These are phyloP conservation scores for Xylota segnis DNA, from an alignment of 2,888 invertebrate species.

Conservation along the genomic window DNA sequence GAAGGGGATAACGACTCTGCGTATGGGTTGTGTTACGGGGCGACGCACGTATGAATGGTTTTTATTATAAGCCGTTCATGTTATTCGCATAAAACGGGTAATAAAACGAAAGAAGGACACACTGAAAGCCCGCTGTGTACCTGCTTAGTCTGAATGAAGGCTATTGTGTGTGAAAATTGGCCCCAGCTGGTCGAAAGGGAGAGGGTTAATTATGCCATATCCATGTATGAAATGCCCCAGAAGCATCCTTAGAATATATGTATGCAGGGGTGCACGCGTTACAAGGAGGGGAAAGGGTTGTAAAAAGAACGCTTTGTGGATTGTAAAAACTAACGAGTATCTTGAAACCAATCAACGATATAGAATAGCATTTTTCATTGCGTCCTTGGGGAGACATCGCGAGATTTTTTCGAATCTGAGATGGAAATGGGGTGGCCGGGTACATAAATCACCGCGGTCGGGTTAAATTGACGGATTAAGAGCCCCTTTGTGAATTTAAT, in stretches of 20 bases:
- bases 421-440: conserved; percentile 28
- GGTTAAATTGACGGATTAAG: conserved; percentile 46
- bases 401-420: conserved; percentile 40
- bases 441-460: conserved; percentile 37
- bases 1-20: conserved; percentile 3
- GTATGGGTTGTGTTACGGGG: conserved; percentile 15
- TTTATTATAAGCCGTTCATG: conserved; percentile 64
- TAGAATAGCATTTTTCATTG: conserved; percentile 10
- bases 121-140: conserved; percentile 50
- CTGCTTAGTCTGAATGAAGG: conserved; percentile 55
- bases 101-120: conserved; percentile 69
- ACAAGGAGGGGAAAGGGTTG: background rate
- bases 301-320: background rate
- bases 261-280: background rate
- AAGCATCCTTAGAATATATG: conserved; percentile 36
- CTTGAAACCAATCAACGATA: conserved; percentile 55
- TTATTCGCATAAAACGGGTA: conserved; percentile 68
- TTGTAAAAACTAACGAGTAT: conserved; percentile 67
- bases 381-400: conserved; percentile 43
- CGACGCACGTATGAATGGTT: conserved; percentile 33
- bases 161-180: conserved; percentile 71
- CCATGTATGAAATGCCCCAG: conserved; percentile 6
- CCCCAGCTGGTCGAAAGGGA: conserved; percentile 49
- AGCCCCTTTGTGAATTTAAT: conserved; percentile 45
- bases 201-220: conserved; percentile 53